Base-by-base conservation (phyloP, 2,888 invertebrate genomes). In the Polyploca ridens region DNA sequence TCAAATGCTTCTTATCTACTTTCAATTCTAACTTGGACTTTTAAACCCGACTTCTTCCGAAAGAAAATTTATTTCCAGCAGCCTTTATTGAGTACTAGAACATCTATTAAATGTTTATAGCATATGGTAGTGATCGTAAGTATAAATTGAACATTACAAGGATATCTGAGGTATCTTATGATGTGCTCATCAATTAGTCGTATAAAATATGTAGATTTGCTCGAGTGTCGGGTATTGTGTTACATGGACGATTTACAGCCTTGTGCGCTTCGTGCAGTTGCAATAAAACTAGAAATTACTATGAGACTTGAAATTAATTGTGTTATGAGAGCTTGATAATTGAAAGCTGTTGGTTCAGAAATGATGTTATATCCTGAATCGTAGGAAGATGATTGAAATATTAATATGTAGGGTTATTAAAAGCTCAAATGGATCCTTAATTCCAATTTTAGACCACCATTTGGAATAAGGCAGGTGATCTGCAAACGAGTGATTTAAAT, bases 161-260 rank as follows among this genome's bases (percentile, higher is more conserved):
- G 54, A 54, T 54, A 54, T 19, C 54, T 10, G 10, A 19, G 54
- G 19, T 54, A 7, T 19, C 19, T 54, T 19, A 4, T 14, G 19
- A 54, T 27, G 54, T 54, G 54, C 19, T 19, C 54, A 54, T 54
- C 54, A 54, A 54, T 54, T 54, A 54, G 19, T 16, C 49, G 49
- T 27, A 19, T 54, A 19, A 54, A 10, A 16, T 54, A 54, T 19
- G 54, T 54, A 54, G 19, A 54, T 54, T 19, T 7, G 19, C 54
- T 54, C 54, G 54, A 54, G 19, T 19, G 54, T 19, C 16, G 16
- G 16, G 16, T 49, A 16, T 49, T 54, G 54, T 54, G 54, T 54
- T 54, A 54, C 19, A 19, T 54, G 54, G 54, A 19, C 54, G 54
- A 54, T 54, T 54, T 46, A n/a, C 46, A 46, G 14, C 46, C 46